Conservation (phyloP, 1,140 invertebrate species). For the Andricus grossulariae region DNA sequence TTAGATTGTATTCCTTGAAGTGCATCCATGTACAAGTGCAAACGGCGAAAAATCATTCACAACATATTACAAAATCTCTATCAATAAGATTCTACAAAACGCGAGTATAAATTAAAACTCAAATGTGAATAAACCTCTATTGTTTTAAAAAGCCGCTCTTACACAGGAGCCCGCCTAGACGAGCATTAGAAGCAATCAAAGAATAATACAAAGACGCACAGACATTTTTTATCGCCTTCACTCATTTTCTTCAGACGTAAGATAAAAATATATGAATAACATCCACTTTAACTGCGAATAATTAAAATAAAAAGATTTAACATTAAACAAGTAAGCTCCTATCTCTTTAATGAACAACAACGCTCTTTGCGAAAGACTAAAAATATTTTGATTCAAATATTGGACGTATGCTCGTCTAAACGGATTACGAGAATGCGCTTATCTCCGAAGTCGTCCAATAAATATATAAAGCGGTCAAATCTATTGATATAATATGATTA, state of each 20-base stretch:
- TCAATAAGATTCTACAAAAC: too few relatives aligned
- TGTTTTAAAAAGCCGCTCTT: background rate
- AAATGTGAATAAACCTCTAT: too few relatives aligned
- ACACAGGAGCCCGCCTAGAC: background rate
- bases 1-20: slow-evolving; percentile 3
- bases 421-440: slow-evolving; percentile 15
- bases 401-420: slow-evolving; percentile 10
- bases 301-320: background rate
- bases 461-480: slow-evolving; percentile 50
- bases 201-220: too few relatives aligned
- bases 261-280: background rate
- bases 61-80: too few relatives aligned
- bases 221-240: too few relatives aligned
- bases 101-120: too few relatives aligned
- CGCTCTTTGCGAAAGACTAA: background rate
- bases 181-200: background rate
- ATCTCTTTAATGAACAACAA: background rate
- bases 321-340: background rate
- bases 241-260: too few relatives aligned
- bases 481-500: slow-evolving; percentile 47
- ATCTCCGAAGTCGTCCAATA: slow-evolving; percentile 42
- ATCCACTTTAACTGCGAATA: background rate
- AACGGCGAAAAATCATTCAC: background rate
- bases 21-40: slow-evolving; percentile 4
- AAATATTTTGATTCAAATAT: background rate